Percentiles rank a stretch among this genome's conserved stretches.
phyloP scores from a whole-genome alignment of 2,888 invertebrate species.

The Podotricha telesiphe region DNA sequence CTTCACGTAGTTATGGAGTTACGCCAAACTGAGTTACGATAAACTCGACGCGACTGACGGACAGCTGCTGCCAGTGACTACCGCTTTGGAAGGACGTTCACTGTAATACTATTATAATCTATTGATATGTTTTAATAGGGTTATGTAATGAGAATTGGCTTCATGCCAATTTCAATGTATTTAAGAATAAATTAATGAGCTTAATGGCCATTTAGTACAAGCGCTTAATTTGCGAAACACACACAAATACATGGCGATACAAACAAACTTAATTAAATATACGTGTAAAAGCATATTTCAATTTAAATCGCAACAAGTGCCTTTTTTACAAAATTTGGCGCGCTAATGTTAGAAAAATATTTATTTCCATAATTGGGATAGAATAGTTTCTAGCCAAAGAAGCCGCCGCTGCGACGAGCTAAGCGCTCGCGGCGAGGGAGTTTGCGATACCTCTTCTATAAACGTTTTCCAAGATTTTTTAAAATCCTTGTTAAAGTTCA shows the following conservation, averaged over 20 bases:
- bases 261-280: too few relatives aligned
- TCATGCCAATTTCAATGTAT: too few relatives aligned
- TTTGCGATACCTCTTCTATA: not conserved
- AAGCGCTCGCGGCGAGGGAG: not conserved
- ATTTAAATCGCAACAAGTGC: not conserved
- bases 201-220: too few relatives aligned
- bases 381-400: constrained; percentile 2
- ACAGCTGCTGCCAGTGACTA: constrained; percentile 7
- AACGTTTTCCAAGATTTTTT: not conserved
- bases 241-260: too few relatives aligned
- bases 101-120: not conserved
- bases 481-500: not conserved
- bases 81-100: not conserved
- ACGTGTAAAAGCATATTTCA: too few relatives aligned
- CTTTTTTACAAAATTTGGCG: not conserved
- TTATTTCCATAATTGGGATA: not conserved
- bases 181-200: too few relatives aligned
- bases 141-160: too few relatives aligned
- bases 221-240: too few relatives aligned
- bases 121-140: not conserved
- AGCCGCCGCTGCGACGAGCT: not conserved
- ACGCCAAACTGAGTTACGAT: constrained; percentile 31
- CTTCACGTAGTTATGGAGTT: constrained; percentile 30
- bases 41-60: constrained; percentile 18
- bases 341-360: not conserved